A percentile compares a stretch with the other conserved stretches of the same genome.
These are phyloP conservation scores for Eutolmus rufibarbis DNA, from an alignment of 2,888 invertebrate genomes.

Conservation along the genomic window DNA sequence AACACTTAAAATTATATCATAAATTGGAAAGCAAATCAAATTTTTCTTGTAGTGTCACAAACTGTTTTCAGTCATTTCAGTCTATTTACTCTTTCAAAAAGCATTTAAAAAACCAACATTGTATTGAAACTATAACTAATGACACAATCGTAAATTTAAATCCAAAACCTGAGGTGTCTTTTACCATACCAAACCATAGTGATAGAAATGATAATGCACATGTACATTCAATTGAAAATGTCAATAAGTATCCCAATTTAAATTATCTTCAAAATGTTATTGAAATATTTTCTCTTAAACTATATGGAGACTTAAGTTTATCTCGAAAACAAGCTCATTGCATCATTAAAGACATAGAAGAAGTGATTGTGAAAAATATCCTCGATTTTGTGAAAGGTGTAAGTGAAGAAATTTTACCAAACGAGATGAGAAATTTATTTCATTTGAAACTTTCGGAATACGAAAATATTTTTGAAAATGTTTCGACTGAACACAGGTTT, in stretches of 20 bases:
- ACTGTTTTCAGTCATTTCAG: background rate
- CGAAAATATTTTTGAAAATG: too few species aligned
- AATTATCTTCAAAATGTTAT: background rate
- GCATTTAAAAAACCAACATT: background rate
- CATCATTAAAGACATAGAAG: background rate
- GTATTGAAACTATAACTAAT: background rate
- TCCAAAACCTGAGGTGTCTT: background rate
- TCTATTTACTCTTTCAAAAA: background rate
- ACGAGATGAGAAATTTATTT: too few species aligned
- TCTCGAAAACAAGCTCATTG: background rate
- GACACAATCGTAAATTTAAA: background rate
- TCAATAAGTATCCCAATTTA: background rate
- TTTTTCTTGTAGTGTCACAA: background rate
- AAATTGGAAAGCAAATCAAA: background rate
- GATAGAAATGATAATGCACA: background rate
- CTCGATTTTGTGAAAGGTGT: too few species aligned
- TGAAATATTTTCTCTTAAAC: background rate
- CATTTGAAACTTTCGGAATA: too few species aligned
- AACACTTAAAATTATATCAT: background rate
- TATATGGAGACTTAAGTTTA: background rate
- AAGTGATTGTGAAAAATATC: background rate
- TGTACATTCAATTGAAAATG: background rate
- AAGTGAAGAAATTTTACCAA: too few species aligned
- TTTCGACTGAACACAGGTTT: too few species aligned
- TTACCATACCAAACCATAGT: background rate